Evolutionary conservation across 2,888 invertebrate genomes (phyloP).

Genomic region (Ashinkailepas kermadecensis): DNA sequence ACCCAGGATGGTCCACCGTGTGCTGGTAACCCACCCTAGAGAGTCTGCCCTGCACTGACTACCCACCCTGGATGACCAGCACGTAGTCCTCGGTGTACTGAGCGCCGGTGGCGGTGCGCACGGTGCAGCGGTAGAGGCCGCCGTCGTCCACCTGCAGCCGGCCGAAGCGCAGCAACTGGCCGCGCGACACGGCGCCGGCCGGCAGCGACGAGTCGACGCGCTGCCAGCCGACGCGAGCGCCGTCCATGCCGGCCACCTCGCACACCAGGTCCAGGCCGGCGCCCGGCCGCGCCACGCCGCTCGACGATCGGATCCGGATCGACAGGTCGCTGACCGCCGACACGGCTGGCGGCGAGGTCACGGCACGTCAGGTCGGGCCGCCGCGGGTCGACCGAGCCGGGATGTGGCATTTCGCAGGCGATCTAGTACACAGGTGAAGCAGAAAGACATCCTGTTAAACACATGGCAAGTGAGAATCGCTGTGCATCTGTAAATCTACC

Average conservation of each 20-base stretch:
- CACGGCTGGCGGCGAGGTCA: background rate
- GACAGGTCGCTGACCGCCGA: conserved; percentile 24
- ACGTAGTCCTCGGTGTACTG: conserved; percentile 30
- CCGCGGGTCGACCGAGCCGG: too few species aligned
- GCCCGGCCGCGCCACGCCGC: conserved; percentile 26
- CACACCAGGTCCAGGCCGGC: conserved; percentile 30
- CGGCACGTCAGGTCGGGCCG: too few species aligned
- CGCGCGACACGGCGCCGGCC: conserved; percentile 23
- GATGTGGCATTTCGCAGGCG: too few species aligned
- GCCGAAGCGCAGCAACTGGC: conserved; percentile 24
- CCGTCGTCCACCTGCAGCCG: conserved; percentile 28
- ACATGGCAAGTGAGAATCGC: too few species aligned
- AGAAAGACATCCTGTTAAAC: too few species aligned
- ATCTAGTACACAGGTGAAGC: too few species aligned
- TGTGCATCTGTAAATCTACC: too few species aligned
- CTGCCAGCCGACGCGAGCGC: conserved; percentile 29
- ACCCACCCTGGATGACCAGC: conserved; percentile 31
- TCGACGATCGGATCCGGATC: conserved; percentile 28
- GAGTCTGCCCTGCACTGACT: too few species aligned
- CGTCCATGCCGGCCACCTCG: conserved; percentile 27
- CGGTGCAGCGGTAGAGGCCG: conserved; percentile 31
- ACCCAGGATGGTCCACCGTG: too few species aligned
- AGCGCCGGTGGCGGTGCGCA: conserved; percentile 29
- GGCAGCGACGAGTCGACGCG: conserved; percentile 26
- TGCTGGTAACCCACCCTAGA: too few species aligned